Percentiles rank a stretch among this genome's conserved stretches.
Conservation (phyloP, 2,888 invertebrate species). For the Xanthorhoe spadicearia region DNA sequence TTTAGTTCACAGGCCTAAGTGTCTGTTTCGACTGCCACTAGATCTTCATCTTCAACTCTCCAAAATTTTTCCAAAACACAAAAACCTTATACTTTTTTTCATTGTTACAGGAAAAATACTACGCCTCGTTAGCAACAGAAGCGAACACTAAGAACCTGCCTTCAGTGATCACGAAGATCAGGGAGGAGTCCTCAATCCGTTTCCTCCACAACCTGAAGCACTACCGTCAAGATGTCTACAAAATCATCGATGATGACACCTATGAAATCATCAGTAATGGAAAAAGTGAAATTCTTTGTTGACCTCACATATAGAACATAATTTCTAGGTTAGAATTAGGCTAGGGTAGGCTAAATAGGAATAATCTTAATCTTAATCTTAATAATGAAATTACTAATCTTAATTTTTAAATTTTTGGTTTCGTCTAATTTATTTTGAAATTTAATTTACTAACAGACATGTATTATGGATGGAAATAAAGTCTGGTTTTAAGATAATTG, state of each 20-base stretch:
- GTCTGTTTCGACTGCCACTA: too few relatives aligned
- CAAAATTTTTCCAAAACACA: background rate
- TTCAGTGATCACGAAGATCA: slow-evolving; percentile 87
- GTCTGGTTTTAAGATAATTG: slow-evolving; percentile 28
- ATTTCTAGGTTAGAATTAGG: slow-evolving; percentile 38
- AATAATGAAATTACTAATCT: background rate
- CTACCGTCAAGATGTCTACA: slow-evolving; percentile 87
- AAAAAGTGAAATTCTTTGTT: slow-evolving; percentile 74
- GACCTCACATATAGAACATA: slow-evolving; percentile 50
- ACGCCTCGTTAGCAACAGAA: slow-evolving; percentile 87
- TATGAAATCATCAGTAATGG: slow-evolving; percentile 82
- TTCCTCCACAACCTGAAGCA: slow-evolving; percentile 87
- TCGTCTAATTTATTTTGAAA: slow-evolving; percentile 38
- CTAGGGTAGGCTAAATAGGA: slow-evolving; percentile 30
- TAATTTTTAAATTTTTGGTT: background rate
- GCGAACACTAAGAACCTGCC: slow-evolving; percentile 87
- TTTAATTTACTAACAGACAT: slow-evolving; percentile 39
- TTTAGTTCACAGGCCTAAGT: too few relatives aligned
- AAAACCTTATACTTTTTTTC: slow-evolving; percentile 8
- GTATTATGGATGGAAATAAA: slow-evolving; percentile 45
- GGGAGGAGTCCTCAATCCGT: slow-evolving; percentile 86
- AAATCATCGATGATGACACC: slow-evolving; percentile 87
- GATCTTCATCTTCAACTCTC: too few relatives aligned
- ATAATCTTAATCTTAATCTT: slow-evolving; percentile 2
- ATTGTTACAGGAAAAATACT: slow-evolving; percentile 87